Conservation (phyloP, 2,113 vertebrate species). For the Cryptoleucopteryx plumbea region DNA sequence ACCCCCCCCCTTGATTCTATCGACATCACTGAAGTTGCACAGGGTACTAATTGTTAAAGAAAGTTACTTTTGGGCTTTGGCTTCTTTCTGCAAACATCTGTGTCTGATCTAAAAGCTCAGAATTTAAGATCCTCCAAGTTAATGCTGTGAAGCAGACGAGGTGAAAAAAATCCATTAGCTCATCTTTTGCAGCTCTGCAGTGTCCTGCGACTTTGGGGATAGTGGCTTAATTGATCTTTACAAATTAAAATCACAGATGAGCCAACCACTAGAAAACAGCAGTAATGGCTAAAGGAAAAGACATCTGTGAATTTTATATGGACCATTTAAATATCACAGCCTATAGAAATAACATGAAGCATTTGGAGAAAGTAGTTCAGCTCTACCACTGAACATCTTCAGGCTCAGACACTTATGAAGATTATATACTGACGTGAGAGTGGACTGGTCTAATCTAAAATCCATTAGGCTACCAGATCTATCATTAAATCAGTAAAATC, state of each 20-base stretch:
- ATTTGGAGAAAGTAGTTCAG: not conserved
- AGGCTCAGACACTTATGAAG: not conserved
- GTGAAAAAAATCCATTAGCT: constrained; percentile 29
- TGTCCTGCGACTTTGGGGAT: not conserved
- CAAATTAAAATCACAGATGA: constrained; percentile 28
- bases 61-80: not conserved
- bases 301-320: not conserved
- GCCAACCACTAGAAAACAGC: not conserved
- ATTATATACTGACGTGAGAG: not conserved
- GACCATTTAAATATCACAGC: not conserved
- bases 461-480: constrained; percentile 13
- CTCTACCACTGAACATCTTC: not conserved
- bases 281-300: not conserved
- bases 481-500: constrained; percentile 16
- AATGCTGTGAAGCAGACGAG: not conserved
- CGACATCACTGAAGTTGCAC: not conserved
- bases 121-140: not conserved
- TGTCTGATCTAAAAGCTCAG: not conserved
- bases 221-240: constrained; percentile 9
- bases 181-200: not conserved
- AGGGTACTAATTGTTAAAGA: not conserved
- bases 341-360: not conserved
- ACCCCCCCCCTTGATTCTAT: not conserved
- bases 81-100: not conserved
- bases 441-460: not conserved